Evolutionary conservation across 2,797 vertebrate genomes (phyloP).

Genomic region (Aselliscus stoliczkanus): DNA sequence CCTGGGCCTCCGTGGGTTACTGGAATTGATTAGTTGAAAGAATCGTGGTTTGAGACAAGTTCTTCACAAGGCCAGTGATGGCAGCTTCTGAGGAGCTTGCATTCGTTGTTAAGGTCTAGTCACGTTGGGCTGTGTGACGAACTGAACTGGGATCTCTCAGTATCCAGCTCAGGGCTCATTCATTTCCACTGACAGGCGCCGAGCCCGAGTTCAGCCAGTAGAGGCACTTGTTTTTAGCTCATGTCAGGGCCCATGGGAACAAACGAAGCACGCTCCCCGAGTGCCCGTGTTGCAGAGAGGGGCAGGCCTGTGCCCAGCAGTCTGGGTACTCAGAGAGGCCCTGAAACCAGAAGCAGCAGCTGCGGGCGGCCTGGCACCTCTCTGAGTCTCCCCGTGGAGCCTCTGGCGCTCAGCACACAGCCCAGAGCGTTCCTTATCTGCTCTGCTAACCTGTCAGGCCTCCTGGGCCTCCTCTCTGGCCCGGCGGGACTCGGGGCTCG

Average conservation of each 20-base stretch:
- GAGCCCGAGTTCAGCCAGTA: background rate
- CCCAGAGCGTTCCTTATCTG: fast-evolving
- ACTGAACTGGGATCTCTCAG: background rate
- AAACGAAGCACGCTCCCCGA: too few species aligned
- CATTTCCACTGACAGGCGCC: background rate
- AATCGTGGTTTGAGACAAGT: background rate
- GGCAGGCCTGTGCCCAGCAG: fast-evolving
- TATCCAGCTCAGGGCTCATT: background rate
- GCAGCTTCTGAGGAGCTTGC: background rate
- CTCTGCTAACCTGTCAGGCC: fast-evolving
- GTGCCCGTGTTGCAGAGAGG: background rate
- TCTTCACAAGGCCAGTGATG: background rate
- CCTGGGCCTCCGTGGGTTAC: background rate
- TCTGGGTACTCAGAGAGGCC: background rate
- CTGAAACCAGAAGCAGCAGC: too few species aligned
- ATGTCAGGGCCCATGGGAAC: background rate
- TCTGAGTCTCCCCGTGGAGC: fast-evolving
- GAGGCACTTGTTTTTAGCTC: background rate
- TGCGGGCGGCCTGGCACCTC: fast-evolving
- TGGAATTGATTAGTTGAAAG: background rate
- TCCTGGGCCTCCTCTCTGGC: too few species aligned
- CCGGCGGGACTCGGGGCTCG: too few species aligned
- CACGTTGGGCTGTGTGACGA: background rate
- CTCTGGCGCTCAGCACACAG: fast-evolving
- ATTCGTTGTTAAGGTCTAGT: background rate